Conservation (phyloP, 2,797 vertebrate species). For the Diceros bicornis region DNA sequence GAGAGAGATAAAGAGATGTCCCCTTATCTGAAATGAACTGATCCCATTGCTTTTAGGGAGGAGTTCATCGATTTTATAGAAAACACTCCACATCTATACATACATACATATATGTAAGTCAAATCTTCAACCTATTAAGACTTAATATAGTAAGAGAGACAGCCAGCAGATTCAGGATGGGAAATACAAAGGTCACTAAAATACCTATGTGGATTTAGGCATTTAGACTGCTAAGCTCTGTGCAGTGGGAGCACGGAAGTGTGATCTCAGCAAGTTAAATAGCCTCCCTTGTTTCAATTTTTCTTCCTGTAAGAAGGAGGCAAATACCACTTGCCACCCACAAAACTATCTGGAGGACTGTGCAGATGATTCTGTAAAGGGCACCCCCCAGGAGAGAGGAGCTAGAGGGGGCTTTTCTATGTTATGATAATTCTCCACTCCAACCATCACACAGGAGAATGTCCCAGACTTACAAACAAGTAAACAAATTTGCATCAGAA, state of each 20-base stretch:
- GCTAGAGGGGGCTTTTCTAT: not conserved
- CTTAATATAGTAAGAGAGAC: not conserved
- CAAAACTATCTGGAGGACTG: not conserved
- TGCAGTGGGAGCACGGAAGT: not conserved
- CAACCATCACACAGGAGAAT: not conserved
- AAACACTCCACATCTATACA: not conserved
- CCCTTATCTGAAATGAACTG: not conserved
- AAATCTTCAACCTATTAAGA: not conserved
- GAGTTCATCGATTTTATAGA: not conserved
- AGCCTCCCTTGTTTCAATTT: not conserved
- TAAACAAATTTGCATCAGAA: not conserved
- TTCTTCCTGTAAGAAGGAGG: not conserved
- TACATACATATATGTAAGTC: fast-evolving
- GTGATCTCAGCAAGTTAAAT: not conserved
- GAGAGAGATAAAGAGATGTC: not conserved
- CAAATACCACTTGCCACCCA: too few species aligned
- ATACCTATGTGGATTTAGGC: not conserved
- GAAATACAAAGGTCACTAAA: not conserved
- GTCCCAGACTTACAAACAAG: not conserved
- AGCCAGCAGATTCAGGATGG: not conserved
- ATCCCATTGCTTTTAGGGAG: not conserved
- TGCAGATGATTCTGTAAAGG: not conserved
- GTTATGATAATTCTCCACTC: too few species aligned
- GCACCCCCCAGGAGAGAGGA: not conserved
- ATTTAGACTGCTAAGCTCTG: not conserved